Base-by-base conservation (phyloP, 2,888 invertebrate genomes). In the Thelaira solivaga region DNA sequence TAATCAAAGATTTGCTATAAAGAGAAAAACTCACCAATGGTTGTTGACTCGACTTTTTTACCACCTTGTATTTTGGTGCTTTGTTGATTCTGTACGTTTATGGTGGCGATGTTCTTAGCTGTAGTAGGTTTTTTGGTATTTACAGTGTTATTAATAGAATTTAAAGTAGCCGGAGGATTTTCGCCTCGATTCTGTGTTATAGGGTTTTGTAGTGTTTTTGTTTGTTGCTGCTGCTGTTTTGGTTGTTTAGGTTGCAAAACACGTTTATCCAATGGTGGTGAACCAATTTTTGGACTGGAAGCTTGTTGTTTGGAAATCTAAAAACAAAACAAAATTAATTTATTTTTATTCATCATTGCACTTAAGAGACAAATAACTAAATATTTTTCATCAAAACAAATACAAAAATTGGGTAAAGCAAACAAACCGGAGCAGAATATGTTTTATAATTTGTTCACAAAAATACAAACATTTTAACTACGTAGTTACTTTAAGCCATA, bases 191-290 rank as follows among this genome's bases (percentile, higher is more conserved):
- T 88, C 86, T 80, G 90, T 89, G 86, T 53, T 82, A 49, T 41
- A 69, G 76, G 45, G 24, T 75, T 49, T 41, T 43, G 62, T 29
- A 22, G 1, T 80, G 80, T 7, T 82, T 82, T 72, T 82, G 89
- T 84, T 88, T 87, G 82, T 64, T 81, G 82, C 88, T 87, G 82
- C 61, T 81, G 82, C 7, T 83, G 84, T 85, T 88, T 87, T 78
- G 89, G 90, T 86, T 91, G 91, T 84, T 92, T 92, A 85, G 93
- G 93, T 87, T 93, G 93, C 74, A 93, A 87, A 31, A 93, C 91
- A 83, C 93, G 88, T 87, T 93, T 93, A 88, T 93, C 93, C 78
- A 90, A 90, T 80, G 91, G 91, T 73, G 90, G 85, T 65, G 85
- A 86, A 77, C 85, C 81, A 68, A 86, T 84, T 84, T 88, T 88